phyloP scores from a whole-genome alignment of 35 echinoderm and acorn worm species.

The Apostichopus japonicus region DNA sequence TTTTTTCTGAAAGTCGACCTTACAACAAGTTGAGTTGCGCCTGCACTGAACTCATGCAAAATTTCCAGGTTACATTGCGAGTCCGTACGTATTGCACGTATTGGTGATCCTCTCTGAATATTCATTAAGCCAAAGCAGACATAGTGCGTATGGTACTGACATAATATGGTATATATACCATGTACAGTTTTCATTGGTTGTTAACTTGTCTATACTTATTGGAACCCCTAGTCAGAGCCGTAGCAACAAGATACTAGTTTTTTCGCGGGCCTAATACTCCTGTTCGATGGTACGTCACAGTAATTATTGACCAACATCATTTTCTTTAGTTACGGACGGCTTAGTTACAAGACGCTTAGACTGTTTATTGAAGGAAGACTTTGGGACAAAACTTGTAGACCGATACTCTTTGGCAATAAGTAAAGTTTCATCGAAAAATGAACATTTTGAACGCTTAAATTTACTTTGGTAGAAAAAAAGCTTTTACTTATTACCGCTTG shows the following conservation, averaged over 20 bases:
- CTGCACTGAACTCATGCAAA: neutral
- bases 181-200: no score
- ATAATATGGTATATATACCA: no score
- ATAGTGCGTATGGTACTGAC: no score
- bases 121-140: neutral
- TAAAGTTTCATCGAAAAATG: no score
- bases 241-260: neutral
- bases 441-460: no score
- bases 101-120: neutral
- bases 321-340: neutral
- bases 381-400: no score
- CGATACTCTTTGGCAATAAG: no score
- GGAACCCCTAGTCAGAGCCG: neutral
- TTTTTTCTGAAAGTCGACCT: constrained; percentile 35
- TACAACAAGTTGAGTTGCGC: neutral
- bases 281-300: neutral
- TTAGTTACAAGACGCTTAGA: neutral
- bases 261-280: neutral
- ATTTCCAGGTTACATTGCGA: neutral
- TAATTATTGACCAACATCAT: neutral
- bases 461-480: no score
- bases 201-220: no score
- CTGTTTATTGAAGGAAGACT: no score
- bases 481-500: no score
- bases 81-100: neutral